A percentile compares a stretch with the other conserved stretches of the same genome.
These are phyloP conservation scores for Equus quagga DNA, from an alignment of 2,113 vertebrate genomes.

Conservation along the genomic window DNA sequence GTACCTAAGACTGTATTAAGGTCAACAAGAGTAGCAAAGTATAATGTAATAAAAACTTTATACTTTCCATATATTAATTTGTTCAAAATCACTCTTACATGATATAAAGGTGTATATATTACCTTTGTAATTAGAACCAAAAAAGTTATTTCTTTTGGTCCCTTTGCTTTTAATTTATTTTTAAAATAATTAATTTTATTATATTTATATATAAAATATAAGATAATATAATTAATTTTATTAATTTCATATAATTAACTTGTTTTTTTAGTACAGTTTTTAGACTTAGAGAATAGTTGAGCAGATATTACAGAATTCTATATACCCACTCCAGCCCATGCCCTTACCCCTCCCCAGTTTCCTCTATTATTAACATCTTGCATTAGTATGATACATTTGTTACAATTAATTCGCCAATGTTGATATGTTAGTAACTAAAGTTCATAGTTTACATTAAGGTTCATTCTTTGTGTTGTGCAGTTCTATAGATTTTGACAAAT, in stretches of 20 bases:
- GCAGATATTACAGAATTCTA: not conserved
- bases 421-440: not conserved
- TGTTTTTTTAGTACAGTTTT: conserved; percentile 12
- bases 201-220: no score
- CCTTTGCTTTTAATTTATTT: not conserved
- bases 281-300: conserved; percentile 35
- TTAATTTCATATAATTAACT: conserved; percentile 36
- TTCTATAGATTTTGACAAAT: conserved; percentile 1
- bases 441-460: not conserved
- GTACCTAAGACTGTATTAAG: conserved; percentile 54
- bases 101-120: conserved; percentile 19
- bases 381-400: not conserved
- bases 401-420: not conserved
- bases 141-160: not conserved
- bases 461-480: not conserved
- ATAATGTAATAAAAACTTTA: conserved; percentile 70
- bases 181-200: conserved; percentile 10
- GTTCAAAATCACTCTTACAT: conserved; percentile 60
- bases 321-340: not conserved
- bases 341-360: not conserved
- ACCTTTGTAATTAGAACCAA: conserved; percentile 56
- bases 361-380: not conserved
- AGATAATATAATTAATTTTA: not conserved
- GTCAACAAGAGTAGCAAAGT: conserved; percentile 44
- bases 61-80: conserved; percentile 67